Evolutionary conservation across 1,140 invertebrate species (phyloP).

Genomic region (Drosophila leontia): DNA sequence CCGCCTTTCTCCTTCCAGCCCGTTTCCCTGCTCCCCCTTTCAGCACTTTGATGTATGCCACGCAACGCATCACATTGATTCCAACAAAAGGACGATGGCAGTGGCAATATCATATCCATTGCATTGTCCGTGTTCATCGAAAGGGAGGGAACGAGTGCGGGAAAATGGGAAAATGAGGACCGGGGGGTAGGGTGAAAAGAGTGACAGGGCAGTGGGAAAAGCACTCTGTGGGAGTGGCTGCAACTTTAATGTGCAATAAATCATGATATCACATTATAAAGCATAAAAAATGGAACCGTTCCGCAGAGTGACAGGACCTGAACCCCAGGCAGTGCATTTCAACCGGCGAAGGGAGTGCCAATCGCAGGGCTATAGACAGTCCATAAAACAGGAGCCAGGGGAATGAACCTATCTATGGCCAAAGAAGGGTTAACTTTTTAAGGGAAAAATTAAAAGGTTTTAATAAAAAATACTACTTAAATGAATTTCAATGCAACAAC

Average conservation of each 20-base stretch:
- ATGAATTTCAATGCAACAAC: too few species aligned
- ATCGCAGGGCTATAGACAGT: constrained; percentile 13
- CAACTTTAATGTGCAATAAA: constrained; percentile 61
- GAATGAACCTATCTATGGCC: neutral
- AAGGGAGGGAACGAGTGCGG: neutral
- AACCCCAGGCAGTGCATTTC: constrained; percentile 26
- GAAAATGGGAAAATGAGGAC: constrained; percentile 3
- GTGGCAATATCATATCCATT: constrained; percentile 47
- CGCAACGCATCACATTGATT: constrained; percentile 62
- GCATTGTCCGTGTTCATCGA: constrained; percentile 44
- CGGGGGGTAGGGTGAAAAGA: neutral
- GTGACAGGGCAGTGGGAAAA: constrained; percentile 2
- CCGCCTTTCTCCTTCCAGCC: neutral
- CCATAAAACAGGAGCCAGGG: neutral
- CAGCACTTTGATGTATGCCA: constrained; percentile 60
- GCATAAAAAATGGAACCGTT: constrained; percentile 24
- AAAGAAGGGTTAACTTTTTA: neutral
- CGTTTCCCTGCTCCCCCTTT: neutral
- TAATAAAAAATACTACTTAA: neutral
- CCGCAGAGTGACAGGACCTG: constrained; percentile 21
- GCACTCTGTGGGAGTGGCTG: constrained; percentile 23
- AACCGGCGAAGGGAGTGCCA: constrained; percentile 3
- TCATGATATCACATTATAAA: constrained; percentile 59
- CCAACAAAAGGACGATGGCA: constrained; percentile 38
- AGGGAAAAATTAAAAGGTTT: too few species aligned